These are phyloP conservation scores for Salvelinus alpinus DNA, from an alignment of 2,113 vertebrate genomes.

Conservation along the genomic window DNA sequence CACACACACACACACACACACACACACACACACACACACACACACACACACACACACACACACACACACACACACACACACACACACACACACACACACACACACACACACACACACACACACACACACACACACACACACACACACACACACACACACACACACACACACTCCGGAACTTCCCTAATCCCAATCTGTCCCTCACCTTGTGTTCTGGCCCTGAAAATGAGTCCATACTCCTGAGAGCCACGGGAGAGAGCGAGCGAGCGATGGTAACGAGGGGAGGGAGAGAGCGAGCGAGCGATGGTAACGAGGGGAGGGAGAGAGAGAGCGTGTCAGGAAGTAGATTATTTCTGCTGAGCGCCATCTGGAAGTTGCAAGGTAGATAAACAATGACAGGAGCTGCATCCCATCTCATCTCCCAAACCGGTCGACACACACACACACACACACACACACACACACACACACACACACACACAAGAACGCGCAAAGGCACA, in stretches of 20 bases:
- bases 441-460: conserved; percentile 27
- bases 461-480: no score
- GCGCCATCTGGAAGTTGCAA: conserved; percentile 76
- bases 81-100: no score
- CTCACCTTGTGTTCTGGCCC: conserved; percentile 46
- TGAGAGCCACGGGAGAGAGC: conserved; percentile 56
- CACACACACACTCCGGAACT: neutral
- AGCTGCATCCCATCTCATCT: conserved; percentile 55
- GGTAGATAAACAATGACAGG: conserved; percentile 76
- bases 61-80: no score
- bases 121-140: no score
- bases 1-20: no score
- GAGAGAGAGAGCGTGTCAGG: conserved; percentile 59
- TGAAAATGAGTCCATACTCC: conserved; percentile 52
- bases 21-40: no score
- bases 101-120: no score
- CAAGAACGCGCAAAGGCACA: neutral
- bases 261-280: conserved; percentile 18
- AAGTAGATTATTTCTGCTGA: conserved; percentile 72
- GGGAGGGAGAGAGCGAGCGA: conserved; percentile 45
- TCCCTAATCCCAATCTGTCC: conserved; percentile 12
- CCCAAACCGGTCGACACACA: conserved; percentile 43
- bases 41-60: no score
- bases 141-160: no score
- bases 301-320: conserved; percentile 6